Conservation (phyloP, 2,888 invertebrate species). For the Branchipolynoe longqiensis region DNA sequence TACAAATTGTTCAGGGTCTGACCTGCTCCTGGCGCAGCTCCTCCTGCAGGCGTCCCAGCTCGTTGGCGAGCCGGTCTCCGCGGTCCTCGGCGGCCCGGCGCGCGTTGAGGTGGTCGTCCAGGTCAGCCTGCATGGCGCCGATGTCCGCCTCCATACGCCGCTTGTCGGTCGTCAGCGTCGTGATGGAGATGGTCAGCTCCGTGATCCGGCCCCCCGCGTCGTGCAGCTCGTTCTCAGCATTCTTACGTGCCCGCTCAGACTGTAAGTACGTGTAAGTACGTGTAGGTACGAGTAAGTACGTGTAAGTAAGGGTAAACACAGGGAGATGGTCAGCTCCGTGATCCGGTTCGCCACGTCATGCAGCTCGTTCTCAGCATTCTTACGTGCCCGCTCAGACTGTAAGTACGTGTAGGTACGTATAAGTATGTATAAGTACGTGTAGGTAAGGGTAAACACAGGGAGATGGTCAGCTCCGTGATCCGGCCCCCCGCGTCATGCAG, state of each 20-base stretch:
- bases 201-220: constrained; percentile 95
- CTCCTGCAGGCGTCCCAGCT: constrained; percentile 79
- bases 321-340: constrained; percentile 94
- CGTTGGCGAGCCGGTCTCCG: constrained; percentile 67
- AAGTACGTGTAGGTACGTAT: too few relatives aligned
- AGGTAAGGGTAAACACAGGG: too few relatives aligned
- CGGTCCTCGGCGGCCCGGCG: constrained; percentile 73
- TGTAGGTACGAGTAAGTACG: too few relatives aligned
- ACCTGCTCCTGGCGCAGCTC: constrained; percentile 81
- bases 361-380: constrained; percentile 84
- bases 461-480: constrained; percentile 95
- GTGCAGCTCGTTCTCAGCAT: constrained; percentile 86
- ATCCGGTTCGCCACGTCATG: constrained; percentile 95
- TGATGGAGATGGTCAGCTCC: constrained; percentile 96
- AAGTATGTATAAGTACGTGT: too few relatives aligned
- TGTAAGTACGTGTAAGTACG: too few relatives aligned
- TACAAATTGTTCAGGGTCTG: too few relatives aligned
- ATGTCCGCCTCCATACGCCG: constrained; percentile 97
- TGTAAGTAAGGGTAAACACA: too few relatives aligned
- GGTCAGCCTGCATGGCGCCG: constrained; percentile 93
- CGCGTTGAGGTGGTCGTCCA: constrained; percentile 91
- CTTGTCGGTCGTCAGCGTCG: constrained; percentile 95
- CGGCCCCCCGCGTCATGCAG: constrained; percentile 95
- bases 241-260: constrained; percentile 82
- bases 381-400: constrained; percentile 81